Conservation (phyloP, 2,888 invertebrate genomes). For the Oxytorus armatus region DNA sequence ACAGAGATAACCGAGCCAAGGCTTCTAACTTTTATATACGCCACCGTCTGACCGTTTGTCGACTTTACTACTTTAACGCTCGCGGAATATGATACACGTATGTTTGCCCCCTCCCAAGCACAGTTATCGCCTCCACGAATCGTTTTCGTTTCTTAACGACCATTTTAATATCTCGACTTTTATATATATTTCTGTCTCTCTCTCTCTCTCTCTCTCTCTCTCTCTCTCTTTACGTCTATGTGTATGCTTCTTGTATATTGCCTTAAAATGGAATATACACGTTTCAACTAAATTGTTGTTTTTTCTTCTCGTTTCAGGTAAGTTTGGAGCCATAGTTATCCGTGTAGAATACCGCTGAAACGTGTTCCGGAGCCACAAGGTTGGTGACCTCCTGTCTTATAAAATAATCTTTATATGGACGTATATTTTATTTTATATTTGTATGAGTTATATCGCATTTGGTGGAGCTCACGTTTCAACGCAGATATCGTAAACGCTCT, state of each 20-base stretch:
- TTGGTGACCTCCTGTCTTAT: not conserved
- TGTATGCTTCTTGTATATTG: not conserved
- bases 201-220: not conserved
- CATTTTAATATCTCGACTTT: slow-evolving; percentile 8
- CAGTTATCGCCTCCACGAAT: slow-evolving; percentile 6
- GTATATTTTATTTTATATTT: not conserved
- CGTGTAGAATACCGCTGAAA: not conserved
- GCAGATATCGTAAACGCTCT: not conserved
- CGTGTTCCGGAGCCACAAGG: slow-evolving; percentile 29
- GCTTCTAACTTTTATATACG: slow-evolving; percentile 13
- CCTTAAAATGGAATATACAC: slow-evolving; percentile 13
- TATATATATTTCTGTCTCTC: not conserved
- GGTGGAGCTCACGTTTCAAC: slow-evolving; percentile 3
- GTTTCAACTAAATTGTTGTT: not conserved
- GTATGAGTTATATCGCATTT: not conserved
- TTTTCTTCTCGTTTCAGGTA: slow-evolving; percentile 41
- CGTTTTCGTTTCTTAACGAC: not conserved
- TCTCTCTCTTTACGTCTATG: not conserved
- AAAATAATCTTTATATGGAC: slow-evolving; percentile 6
- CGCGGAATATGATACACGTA: slow-evolving; percentile 13
- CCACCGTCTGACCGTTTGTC: slow-evolving; percentile 43
- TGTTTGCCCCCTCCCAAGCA: not conserved
- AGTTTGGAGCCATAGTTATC: slow-evolving; percentile 17
- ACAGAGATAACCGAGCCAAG: slow-evolving; percentile 12
- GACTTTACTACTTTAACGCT: slow-evolving; percentile 48